Evolutionary conservation across 1,140 invertebrate genomes (phyloP).

Genomic region (Cherax quadricarinatus): DNA sequence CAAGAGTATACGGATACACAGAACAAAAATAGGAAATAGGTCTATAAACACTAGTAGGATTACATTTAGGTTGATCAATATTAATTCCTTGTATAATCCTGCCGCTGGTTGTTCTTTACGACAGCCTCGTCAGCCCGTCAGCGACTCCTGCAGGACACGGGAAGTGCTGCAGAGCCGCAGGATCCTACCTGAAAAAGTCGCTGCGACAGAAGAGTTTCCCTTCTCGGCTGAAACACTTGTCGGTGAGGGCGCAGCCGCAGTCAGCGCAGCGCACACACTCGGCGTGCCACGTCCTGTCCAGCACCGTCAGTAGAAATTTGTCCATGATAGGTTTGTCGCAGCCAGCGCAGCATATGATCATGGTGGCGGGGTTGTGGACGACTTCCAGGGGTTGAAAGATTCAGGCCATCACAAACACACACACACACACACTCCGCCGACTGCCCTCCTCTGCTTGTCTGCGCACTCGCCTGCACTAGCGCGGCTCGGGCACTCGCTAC

Average conservation of each 20-base stretch:
- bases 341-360: constrained; percentile 93
- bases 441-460: background rate
- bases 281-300: constrained; percentile 97
- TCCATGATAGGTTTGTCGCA: constrained; percentile 98
- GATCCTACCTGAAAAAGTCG: constrained; percentile 97
- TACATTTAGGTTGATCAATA: no score
- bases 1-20: no score
- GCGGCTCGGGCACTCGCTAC: constrained; percentile 15
- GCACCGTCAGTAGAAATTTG: constrained; percentile 96
- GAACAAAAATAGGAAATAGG: no score
- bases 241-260: constrained; percentile 92
- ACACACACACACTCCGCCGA: background rate
- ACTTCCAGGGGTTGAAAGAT: background rate
- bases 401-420: constrained; percentile 57
- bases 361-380: constrained; percentile 74
- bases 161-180: background rate
- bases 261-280: constrained; percentile 97
- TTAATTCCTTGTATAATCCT: no score
- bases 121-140: background rate
- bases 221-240: constrained; percentile 98
- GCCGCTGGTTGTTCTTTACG: no score
- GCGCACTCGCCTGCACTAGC: constrained; percentile 31
- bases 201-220: constrained; percentile 97
- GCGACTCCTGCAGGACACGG: background rate
- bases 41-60: no score